Evolutionary conservation across 2,113 vertebrate genomes (phyloP).

Genomic region (Coregonus clupeaformis): DNA sequence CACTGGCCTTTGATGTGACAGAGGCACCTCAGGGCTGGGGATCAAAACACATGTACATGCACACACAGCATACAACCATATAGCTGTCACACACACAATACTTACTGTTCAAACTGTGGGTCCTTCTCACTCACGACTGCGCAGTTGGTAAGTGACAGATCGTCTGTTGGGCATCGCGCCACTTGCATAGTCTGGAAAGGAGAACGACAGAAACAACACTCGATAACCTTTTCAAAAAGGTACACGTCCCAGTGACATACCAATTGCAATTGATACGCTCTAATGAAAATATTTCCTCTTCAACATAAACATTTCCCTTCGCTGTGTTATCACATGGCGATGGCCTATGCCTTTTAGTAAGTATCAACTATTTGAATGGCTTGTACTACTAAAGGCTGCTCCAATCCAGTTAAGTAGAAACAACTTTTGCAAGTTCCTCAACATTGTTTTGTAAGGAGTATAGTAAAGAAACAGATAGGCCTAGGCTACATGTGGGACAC

Average conservation of each 20-base stretch:
- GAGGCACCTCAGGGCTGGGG: background rate
- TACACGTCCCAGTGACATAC: too few species aligned
- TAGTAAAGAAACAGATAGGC: too few species aligned
- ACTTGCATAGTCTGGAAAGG: constrained; percentile 81
- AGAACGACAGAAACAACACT: background rate
- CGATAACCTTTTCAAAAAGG: background rate
- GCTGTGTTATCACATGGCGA: background rate
- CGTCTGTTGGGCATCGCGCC: constrained; percentile 89
- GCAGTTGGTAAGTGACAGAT: constrained; percentile 92
- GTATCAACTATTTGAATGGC: too few species aligned
- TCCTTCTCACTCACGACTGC: constrained; percentile 91
- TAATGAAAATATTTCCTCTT: background rate
- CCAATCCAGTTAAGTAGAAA: too few species aligned
- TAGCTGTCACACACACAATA: background rate
- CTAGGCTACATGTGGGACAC: too few species aligned
- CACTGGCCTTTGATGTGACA: background rate
- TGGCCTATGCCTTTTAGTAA: too few species aligned
- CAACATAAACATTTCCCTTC: background rate
- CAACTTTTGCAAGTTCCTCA: too few species aligned
- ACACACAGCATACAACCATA: too few species aligned
- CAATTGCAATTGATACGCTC: background rate
- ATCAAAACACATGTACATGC: too few species aligned
- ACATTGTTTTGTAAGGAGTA: too few species aligned
- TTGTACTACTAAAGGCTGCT: too few species aligned
- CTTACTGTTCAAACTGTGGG: constrained; percentile 85